Conservation (phyloP, 2,113 vertebrate genomes). For the Paradoxurus hermaphroditus region DNA sequence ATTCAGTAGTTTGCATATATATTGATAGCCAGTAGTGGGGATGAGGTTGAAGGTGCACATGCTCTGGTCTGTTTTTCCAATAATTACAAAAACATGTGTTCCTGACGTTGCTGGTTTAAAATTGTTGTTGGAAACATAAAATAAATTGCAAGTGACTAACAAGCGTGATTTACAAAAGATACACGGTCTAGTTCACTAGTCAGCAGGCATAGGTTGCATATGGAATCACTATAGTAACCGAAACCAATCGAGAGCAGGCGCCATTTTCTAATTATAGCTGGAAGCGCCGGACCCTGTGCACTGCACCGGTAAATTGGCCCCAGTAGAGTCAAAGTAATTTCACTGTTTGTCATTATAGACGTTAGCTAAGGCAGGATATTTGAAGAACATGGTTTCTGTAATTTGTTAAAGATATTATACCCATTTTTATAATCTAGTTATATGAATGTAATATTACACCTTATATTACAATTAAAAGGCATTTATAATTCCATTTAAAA, state of each 20-base stretch:
- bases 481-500: constrained; percentile 33
- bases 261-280: constrained; percentile 78
- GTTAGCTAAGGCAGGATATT: constrained; percentile 73
- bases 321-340: constrained; percentile 76
- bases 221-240: constrained; percentile 85
- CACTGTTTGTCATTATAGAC: constrained; percentile 75
- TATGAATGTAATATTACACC: constrained; percentile 55
- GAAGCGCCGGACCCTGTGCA: constrained; percentile 76
- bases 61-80: constrained; percentile 37
- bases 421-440: constrained; percentile 70
- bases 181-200: constrained; percentile 65
- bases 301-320: constrained; percentile 88
- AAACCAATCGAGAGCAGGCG: constrained; percentile 72
- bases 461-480: constrained; percentile 65
- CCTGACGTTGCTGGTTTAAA: constrained; percentile 54
- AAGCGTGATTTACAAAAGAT: constrained; percentile 71
- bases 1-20: constrained; percentile 5
- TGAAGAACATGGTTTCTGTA: constrained; percentile 75
- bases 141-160: constrained; percentile 74
- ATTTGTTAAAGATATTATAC: constrained; percentile 75
- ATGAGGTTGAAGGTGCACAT: background rate
- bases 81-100: constrained; percentile 68
- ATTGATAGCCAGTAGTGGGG: background rate
- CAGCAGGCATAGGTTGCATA: constrained; percentile 76
- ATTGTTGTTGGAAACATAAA: constrained; percentile 66